Conservation (phyloP, 2,888 invertebrate species). For the Pecten maximus region DNA sequence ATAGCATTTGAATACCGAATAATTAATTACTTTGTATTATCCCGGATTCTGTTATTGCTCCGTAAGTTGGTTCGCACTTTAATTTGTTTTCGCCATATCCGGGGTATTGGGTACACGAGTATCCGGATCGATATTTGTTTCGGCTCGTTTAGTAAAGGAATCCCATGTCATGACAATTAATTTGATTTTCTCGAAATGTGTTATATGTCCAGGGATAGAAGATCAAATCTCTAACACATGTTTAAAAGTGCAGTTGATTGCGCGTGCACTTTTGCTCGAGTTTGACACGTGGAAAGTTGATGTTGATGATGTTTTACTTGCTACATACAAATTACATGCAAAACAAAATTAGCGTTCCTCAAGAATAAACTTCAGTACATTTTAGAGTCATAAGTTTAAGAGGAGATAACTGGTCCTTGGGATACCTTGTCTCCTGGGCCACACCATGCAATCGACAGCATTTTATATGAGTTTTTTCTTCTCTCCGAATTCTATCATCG, state of each 20-base stretch:
- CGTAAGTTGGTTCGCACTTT: background rate
- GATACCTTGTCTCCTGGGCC: background rate
- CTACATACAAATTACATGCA: background rate
- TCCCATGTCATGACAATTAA: background rate
- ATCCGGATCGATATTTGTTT: background rate
- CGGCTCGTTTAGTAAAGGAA: background rate
- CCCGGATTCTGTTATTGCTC: background rate
- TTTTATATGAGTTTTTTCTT: background rate
- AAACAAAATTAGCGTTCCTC: background rate
- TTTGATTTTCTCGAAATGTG: slow-evolving; percentile 29
- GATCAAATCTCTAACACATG: slow-evolving; percentile 19
- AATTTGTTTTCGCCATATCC: background rate
- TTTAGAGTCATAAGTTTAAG: background rate
- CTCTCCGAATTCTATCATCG: background rate
- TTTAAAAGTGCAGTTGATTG: background rate
- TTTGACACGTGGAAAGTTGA: background rate
- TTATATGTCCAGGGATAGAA: slow-evolving; percentile 12
- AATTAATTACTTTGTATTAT: slow-evolving; percentile 19
- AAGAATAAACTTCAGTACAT: background rate
- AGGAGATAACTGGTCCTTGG: too few relatives aligned
- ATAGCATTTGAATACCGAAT: background rate
- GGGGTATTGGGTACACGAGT: background rate
- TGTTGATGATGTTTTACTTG: background rate
- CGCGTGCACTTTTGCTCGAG: background rate
- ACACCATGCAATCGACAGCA: background rate